phyloP scores from a whole-genome alignment of 2,797 vertebrate genomes.

The Sebastes glaucus region DNA sequence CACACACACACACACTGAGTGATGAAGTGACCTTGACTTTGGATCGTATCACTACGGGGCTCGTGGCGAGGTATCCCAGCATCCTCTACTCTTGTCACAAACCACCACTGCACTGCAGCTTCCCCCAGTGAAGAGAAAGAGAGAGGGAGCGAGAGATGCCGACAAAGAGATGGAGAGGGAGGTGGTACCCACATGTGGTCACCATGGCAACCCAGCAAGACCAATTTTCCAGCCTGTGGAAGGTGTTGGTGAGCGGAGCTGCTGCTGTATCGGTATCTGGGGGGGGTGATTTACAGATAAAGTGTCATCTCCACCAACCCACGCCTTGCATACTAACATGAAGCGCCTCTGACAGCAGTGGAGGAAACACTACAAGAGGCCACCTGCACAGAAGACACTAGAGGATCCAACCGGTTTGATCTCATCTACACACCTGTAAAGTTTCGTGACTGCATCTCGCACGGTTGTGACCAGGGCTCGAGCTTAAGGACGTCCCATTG shows the following conservation, averaged over 20 bases:
- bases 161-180: not conserved
- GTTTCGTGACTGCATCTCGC: too few species aligned
- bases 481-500: too few species aligned
- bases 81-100: constrained; percentile 31
- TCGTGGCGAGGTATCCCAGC: constrained; percentile 29
- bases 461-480: too few species aligned
- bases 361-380: not conserved
- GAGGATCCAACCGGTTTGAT: not conserved
- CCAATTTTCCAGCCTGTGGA: constrained; percentile 43
- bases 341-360: not conserved
- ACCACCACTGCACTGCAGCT: constrained; percentile 56
- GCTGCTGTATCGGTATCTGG: constrained; percentile 14
- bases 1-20: not conserved
- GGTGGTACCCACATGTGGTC: constrained; percentile 44
- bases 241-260: constrained; percentile 37
- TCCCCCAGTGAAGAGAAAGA: not conserved
- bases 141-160: not conserved
- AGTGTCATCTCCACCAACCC: constrained; percentile 24
- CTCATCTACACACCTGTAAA: too few species aligned
- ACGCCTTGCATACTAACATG: constrained; percentile 53
- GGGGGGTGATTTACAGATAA: constrained; percentile 35
- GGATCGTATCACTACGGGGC: constrained; percentile 23
- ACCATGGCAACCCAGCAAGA: constrained; percentile 68
- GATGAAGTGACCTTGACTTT: constrained; percentile 62
- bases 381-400: not conserved